A percentile compares a stretch with the other conserved stretches of the same genome.
Evolutionary conservation across 1,140 invertebrate genomes (phyloP).

Genomic region (Cepaea nemoralis): DNA sequence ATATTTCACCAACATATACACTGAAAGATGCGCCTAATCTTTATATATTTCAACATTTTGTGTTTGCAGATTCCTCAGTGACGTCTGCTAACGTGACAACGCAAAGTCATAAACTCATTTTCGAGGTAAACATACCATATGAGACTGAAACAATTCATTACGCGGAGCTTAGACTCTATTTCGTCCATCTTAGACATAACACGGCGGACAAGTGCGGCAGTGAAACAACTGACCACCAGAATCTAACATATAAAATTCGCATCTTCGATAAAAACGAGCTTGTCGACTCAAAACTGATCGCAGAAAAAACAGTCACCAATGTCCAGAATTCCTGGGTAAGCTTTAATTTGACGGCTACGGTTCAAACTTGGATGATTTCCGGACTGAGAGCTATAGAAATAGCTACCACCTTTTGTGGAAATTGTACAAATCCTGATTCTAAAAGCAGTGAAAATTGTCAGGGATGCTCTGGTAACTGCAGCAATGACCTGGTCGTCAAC

Average conservation of each 20-base stretch:
- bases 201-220: not conserved
- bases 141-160: not conserved
- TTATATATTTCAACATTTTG: too few species aligned
- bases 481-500: slow-evolving; percentile 66
- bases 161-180: not conserved
- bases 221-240: not conserved
- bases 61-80: not conserved
- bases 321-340: slow-evolving; percentile 58
- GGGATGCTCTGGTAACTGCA: not conserved
- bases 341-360: slow-evolving; percentile 6
- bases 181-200: not conserved
- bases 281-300: not conserved
- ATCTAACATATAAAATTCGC: not conserved
- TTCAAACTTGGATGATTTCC: not conserved
- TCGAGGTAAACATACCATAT: not conserved
- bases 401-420: not conserved
- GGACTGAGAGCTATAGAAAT: slow-evolving; percentile 7
- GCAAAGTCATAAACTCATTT: not conserved
- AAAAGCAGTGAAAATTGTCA: not conserved
- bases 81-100: not conserved
- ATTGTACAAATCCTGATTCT: not conserved
- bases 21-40: too few species aligned
- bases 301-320: not conserved
- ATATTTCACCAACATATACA: too few species aligned
- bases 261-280: not conserved